Base-by-base conservation (phyloP, 2,113 vertebrate species). In the Hemibagrus wyckioides region DNA sequence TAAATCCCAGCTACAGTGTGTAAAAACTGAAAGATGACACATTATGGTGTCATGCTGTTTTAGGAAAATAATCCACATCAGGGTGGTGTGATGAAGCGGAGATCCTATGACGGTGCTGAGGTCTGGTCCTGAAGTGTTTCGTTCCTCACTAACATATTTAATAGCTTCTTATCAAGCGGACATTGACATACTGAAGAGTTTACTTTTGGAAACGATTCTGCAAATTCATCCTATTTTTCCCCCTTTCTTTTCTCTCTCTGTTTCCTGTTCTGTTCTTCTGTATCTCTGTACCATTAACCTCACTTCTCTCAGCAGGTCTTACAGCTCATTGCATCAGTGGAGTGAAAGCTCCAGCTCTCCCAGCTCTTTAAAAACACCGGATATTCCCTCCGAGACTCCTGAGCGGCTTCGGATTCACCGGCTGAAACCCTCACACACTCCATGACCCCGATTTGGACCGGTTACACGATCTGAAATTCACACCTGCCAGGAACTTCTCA, bases 301-400 rank as follows among this genome's bases (percentile, higher is more conserved):
- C 2, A 54, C 81, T 65, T 19, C 81, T 54, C 44, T 28, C 30
- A 21, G 41, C 10, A 77, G 71, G 41, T 61, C 54, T 85, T 85
- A 48, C 73, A 61, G 50, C 57, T 61, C 56, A 36, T 77, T 77
- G 71, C 84, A 63, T 77, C 71, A 76, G 33, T 84, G 36, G 54
- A 50, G 56, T 61, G 36, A 69, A 54, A 73, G 48, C 19, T 71
- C 48, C 67, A 15, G 19, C 17, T 71, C 63, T 33, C 63, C 33
- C 7, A 48, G 39, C 59, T 25, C 10, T 73, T 23, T 41, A 73
- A 73, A 61, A 77, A 85, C 56, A 63, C 56, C 8, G 28, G 39
- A 61, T 85, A 63, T 77, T 44, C 84, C 84, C 69, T 36, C 28
- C 14, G 73, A 44, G 56, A 63, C 56, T 77, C 15, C 48, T 50